These are phyloP conservation scores for Tamandua tetradactyla DNA, from an alignment of 2,797 vertebrate genomes.

Conservation along the genomic window DNA sequence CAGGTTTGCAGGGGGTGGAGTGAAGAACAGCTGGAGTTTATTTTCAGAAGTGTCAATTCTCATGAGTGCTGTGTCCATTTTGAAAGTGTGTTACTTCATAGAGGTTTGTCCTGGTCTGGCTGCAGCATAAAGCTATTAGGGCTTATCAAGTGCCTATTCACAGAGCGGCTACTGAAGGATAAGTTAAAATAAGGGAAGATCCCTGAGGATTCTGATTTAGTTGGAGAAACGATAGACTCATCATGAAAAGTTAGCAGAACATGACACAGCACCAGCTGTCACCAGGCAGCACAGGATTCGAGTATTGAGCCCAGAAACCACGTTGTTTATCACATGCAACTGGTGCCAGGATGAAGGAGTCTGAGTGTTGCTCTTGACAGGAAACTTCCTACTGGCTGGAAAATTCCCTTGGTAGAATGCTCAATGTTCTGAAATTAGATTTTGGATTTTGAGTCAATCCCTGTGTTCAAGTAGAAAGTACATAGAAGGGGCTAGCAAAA, in stretches of 20 bases:
- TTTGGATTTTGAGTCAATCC: neutral
- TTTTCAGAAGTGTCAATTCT: slow-evolving; percentile 27
- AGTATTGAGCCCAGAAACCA: neutral
- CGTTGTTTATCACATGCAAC: neutral
- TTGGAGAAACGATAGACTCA: neutral
- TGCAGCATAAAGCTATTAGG: neutral
- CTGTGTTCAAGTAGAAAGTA: neutral
- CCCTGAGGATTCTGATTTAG: neutral
- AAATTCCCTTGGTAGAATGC: neutral
- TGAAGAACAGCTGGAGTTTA: neutral
- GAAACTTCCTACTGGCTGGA: neutral
- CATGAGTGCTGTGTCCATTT: neutral
- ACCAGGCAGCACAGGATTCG: neutral
- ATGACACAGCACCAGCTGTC: neutral
- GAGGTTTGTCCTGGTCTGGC: neutral
- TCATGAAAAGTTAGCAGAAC: neutral
- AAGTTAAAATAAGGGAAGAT: neutral
- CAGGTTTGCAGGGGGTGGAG: neutral
- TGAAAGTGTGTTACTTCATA: neutral
- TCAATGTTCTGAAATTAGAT: neutral
- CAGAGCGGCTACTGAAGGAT: neutral
- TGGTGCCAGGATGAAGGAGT: neutral
- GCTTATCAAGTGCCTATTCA: neutral
- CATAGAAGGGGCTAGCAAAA: neutral
- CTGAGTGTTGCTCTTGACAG: neutral